Base-by-base conservation (phyloP, 2,888 invertebrate species). In the Alloplasta piceator region DNA sequence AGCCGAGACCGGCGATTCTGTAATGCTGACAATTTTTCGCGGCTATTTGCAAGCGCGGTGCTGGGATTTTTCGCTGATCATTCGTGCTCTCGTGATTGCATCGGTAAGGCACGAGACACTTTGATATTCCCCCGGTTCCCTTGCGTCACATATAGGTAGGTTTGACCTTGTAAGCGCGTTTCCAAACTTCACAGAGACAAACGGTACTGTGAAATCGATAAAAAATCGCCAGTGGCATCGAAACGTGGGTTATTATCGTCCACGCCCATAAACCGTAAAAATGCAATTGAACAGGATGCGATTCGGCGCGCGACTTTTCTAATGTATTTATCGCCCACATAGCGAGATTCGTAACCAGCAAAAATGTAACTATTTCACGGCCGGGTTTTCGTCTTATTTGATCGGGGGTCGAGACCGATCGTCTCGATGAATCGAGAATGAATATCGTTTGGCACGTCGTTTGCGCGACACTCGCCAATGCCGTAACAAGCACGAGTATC, bases 151-250 rank as follows among this genome's bases (percentile, higher is more conserved):
- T 96, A 89, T 96, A 96, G 89, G 96, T 95, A 1, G 97, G 96
- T 89, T 97, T 97, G 90, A 97, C 96, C 93, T 98, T 98, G 92
- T 98, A 98, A 6, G 98, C 98, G 85, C 97, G 94, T 92, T 98
- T 98, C 98, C 98, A 98, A 88, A 98, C 98, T 93, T 98, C 98
- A 92, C 98, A 98, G 78, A 98, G 94, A 90, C 98, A 98, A 1
- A 98, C 98, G 0, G 98, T 98, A 56, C 98, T 98, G 91, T 98
- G 98, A 92, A 98, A 98, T 80, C 98, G 94, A 93, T 98, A 98
- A 93, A 98, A 98, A 82, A 98, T 98, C 0, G 98, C 98, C 58
- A 95, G 88, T 0, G 98, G 98, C 96, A 98, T 98, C 0, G 97
- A 97, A 1, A 98, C 97, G 90, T 98, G 98, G 0, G 97, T 98